Evolutionary conservation across 2,113 vertebrate genomes (phyloP).

Genomic region (Microcebus ravelobensis): DNA sequence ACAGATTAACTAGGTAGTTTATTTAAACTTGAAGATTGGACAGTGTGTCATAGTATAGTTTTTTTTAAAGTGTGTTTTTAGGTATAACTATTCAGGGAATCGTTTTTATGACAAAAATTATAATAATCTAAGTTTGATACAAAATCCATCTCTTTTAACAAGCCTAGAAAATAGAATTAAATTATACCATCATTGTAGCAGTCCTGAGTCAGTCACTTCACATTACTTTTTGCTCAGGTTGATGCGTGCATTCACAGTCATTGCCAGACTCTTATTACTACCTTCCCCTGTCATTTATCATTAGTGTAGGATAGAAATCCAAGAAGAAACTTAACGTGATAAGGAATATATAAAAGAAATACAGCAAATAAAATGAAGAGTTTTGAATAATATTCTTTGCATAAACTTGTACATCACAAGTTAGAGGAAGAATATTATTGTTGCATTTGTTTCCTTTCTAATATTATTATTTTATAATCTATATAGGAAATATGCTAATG

Average conservation of each 20-base stretch:
- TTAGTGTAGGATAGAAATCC: background rate
- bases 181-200: slow-evolving; percentile 36
- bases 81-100: slow-evolving; percentile 23
- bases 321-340: slow-evolving; percentile 28
- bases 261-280: slow-evolving; percentile 45
- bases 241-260: slow-evolving; percentile 37
- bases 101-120: slow-evolving; percentile 64
- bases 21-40: background rate
- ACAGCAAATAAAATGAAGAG: slow-evolving; percentile 8
- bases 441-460: background rate
- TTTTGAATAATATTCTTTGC: slow-evolving; percentile 2
- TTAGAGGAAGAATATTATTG: background rate
- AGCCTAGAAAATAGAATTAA: slow-evolving; percentile 23
- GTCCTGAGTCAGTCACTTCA: background rate
- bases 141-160: slow-evolving; percentile 57
- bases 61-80: background rate
- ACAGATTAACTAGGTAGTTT: background rate
- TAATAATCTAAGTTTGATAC: slow-evolving; percentile 2
- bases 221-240: slow-evolving; percentile 5
- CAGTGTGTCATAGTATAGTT: background rate
- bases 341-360: slow-evolving; percentile 54
- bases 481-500: background rate
- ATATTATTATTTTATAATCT: background rate
- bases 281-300: background rate
- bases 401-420: background rate